Conservation (phyloP, 2,888 invertebrate species). For the Athetis lepigone region DNA sequence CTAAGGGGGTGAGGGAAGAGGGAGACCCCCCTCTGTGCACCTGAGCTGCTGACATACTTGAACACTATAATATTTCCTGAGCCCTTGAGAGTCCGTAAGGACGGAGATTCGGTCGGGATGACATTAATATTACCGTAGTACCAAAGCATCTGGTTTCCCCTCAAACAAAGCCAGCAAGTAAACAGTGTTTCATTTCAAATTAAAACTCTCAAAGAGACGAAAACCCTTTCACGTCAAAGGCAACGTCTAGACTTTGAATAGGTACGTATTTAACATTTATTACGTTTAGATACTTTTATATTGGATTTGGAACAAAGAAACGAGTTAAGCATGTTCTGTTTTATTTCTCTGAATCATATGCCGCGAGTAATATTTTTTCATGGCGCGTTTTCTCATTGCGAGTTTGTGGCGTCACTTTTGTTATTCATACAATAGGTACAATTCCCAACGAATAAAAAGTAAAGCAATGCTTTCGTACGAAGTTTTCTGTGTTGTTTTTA, state of each 20-base stretch:
- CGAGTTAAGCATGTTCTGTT: background rate
- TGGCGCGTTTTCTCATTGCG: conserved; percentile 6
- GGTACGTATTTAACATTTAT: conserved; percentile 6
- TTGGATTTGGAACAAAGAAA: conserved; percentile 11
- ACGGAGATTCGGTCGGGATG: too few relatives aligned
- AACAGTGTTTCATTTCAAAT: conserved; percentile 4
- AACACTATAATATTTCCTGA: too few relatives aligned
- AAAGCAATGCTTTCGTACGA: conserved; percentile 28
- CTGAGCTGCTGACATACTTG: too few relatives aligned
- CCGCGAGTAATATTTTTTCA: conserved; percentile 12
- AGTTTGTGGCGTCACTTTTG: conserved; percentile 20
- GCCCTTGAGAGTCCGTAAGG: too few relatives aligned
- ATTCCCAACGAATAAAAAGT: conserved; percentile 25
- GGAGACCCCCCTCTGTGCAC: too few relatives aligned
- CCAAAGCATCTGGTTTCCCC: background rate
- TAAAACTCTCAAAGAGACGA: conserved; percentile 13
- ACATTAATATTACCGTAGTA: too few relatives aligned
- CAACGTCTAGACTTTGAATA: conserved; percentile 21
- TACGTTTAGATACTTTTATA: conserved; percentile 3
- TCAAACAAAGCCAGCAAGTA: background rate
- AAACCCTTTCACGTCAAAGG: conserved; percentile 17
- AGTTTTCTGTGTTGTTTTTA: conserved; percentile 20
- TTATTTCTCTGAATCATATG: conserved; percentile 3
- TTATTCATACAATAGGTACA: conserved; percentile 26
- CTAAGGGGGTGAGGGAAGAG: too few relatives aligned